Percentiles rank a stretch among this genome's conserved stretches.
Conservation (phyloP, 2,797 vertebrate species). For the Etheostoma nigrum region DNA sequence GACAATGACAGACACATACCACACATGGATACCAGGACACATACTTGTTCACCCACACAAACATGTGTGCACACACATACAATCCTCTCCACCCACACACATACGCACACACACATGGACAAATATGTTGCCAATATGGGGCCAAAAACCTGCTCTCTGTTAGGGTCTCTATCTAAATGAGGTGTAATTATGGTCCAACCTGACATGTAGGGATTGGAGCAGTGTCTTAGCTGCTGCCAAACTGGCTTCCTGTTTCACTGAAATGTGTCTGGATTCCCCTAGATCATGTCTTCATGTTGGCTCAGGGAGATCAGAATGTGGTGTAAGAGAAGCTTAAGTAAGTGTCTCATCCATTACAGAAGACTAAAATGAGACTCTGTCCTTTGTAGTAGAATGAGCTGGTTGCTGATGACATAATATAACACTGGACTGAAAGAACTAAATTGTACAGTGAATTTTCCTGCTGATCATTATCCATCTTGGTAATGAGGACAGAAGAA, state of each 20-base stretch:
- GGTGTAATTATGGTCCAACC: slow-evolving; percentile 69
- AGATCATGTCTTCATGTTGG: slow-evolving; percentile 64
- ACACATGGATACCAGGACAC: slow-evolving; percentile 58
- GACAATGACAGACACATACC: slow-evolving; percentile 63
- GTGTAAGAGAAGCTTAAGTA: slow-evolving; percentile 63
- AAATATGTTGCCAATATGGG: slow-evolving; percentile 39
- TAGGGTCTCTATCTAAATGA: slow-evolving; percentile 68
- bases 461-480: slow-evolving; percentile 17
- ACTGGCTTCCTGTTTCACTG: slow-evolving; percentile 58
- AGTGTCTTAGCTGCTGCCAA: slow-evolving; percentile 64
- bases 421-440: slow-evolving; percentile 18
- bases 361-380: slow-evolving; percentile 39
- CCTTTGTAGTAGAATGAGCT: slow-evolving; percentile 41
- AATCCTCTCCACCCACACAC: background rate
- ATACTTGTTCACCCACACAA: slow-evolving; percentile 51
- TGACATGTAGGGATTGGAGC: slow-evolving; percentile 69
- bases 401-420: slow-evolving; percentile 48
- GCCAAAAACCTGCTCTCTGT: slow-evolving; percentile 68
- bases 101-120: slow-evolving; percentile 23
- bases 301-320: slow-evolving; percentile 62
- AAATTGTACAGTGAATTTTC: slow-evolving; percentile 10
- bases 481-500: slow-evolving; percentile 10
- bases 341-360: slow-evolving; percentile 60
- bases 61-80: slow-evolving; percentile 32
- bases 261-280: slow-evolving; percentile 62